phyloP scores from a whole-genome alignment of 2,797 vertebrate genomes.

The Parambassis ranga region DNA sequence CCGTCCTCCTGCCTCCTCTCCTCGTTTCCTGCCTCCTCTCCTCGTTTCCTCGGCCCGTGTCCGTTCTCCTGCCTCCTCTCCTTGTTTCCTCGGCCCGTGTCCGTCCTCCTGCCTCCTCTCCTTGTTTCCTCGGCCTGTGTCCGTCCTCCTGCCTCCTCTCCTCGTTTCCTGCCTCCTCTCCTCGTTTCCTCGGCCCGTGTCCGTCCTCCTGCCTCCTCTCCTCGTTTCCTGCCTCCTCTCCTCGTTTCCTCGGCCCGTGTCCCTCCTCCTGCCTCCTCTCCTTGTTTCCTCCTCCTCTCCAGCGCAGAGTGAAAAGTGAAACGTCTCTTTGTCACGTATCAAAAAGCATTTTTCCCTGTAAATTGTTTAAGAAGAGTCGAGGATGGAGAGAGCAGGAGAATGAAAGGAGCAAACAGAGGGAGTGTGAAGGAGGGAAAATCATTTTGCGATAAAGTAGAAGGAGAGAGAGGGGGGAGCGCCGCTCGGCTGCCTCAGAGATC shows the following conservation, averaged over 20 bases:
- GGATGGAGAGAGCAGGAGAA: constrained; percentile 33
- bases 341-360: constrained; percentile 85
- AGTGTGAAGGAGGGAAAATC: constrained; percentile 63
- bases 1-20: neutral
- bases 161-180: neutral
- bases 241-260: neutral
- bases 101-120: no score
- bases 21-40: neutral
- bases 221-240: neutral
- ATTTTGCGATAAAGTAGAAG: constrained; percentile 95
- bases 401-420: constrained; percentile 50
- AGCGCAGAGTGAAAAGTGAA: constrained; percentile 21
- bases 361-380: constrained; percentile 86
- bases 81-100: no score
- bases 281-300: neutral
- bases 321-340: constrained; percentile 84
- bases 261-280: neutral
- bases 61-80: no score
- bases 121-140: neutral
- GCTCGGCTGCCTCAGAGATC: constrained; percentile 92
- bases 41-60: no score
- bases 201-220: neutral
- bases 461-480: constrained; percentile 65
- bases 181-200: no score
- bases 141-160: neutral